A percentile compares a stretch with the other conserved stretches of the same genome.
phyloP scores from a whole-genome alignment of 1,140 invertebrate species.

The Coptotermes formosanus region DNA sequence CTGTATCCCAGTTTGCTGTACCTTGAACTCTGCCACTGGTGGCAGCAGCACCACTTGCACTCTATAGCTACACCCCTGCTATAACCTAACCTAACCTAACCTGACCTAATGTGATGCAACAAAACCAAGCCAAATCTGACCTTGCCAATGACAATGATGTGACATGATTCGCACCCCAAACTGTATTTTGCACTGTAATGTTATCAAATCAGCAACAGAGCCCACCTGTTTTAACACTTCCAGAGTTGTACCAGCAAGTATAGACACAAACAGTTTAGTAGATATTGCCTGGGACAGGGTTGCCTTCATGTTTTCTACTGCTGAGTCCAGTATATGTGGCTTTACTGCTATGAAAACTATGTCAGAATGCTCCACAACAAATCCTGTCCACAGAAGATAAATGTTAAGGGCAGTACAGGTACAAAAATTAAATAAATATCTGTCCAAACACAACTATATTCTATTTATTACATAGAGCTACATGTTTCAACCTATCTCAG shows the following conservation, averaged over 20 bases:
- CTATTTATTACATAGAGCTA: too few species aligned
- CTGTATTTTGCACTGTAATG: background rate
- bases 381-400: constrained; percentile 23
- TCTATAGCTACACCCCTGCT: too few species aligned
- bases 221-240: constrained; percentile 26
- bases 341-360: constrained; percentile 30
- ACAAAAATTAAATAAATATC: too few species aligned
- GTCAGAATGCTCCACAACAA: constrained; percentile 26
- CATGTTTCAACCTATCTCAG: too few species aligned
- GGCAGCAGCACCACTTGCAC: too few species aligned
- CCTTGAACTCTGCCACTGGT: too few species aligned
- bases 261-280: constrained; percentile 27
- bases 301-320: constrained; percentile 21
- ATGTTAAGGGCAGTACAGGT: background rate
- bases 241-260: constrained; percentile 26
- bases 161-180: background rate
- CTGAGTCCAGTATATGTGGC: constrained; percentile 25
- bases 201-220: background rate
- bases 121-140: background rate
- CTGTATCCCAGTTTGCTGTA: too few species aligned
- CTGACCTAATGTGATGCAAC: background rate
- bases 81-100: background rate
- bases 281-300: background rate
- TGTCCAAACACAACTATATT: too few species aligned
- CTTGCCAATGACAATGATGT: background rate